A percentile compares a stretch with the other conserved stretches of the same genome.
phyloP scores from a whole-genome alignment of 2,888 invertebrate species.

The Troilus luridus region DNA sequence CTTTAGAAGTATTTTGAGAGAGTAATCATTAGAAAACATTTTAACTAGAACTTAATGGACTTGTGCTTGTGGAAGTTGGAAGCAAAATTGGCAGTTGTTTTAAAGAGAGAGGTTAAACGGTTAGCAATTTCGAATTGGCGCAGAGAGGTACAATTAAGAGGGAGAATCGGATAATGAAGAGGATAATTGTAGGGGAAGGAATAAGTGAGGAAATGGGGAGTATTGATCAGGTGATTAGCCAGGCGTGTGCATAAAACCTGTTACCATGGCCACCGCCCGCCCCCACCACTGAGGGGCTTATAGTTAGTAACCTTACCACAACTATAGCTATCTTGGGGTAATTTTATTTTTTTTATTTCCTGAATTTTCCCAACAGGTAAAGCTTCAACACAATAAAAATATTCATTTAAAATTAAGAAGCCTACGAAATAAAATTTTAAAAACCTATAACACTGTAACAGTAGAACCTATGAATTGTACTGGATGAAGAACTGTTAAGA shows the following conservation, averaged over 20 bases:
- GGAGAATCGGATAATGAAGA: background rate
- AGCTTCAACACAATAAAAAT: too few relatives aligned
- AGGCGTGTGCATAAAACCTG: constrained; percentile 57
- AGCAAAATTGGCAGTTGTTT: background rate
- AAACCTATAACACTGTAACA: too few relatives aligned
- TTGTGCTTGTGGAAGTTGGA: background rate
- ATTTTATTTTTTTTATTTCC: too few relatives aligned
- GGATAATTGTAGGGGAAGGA: constrained; percentile 40
- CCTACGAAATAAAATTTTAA: too few relatives aligned
- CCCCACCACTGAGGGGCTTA: background rate
- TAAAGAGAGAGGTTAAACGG: constrained; percentile 11
- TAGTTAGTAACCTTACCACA: too few relatives aligned
- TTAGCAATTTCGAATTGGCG: background rate
- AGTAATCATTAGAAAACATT: background rate
- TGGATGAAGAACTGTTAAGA: too few relatives aligned
- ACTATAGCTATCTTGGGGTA: too few relatives aligned
- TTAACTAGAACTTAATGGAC: background rate
- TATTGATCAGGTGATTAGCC: constrained; percentile 58
- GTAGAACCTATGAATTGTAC: too few relatives aligned
- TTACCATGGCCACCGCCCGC: constrained; percentile 44
- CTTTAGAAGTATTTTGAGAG: background rate
- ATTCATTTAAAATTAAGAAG: too few relatives aligned
- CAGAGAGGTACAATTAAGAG: background rate
- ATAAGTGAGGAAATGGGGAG: constrained; percentile 50
- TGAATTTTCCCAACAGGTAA: too few relatives aligned